A percentile compares a stretch with the other conserved stretches of the same genome.
These are phyloP conservation scores for Carassius auratus DNA, from an alignment of 2,113 vertebrate genomes.

Conservation along the genomic window DNA sequence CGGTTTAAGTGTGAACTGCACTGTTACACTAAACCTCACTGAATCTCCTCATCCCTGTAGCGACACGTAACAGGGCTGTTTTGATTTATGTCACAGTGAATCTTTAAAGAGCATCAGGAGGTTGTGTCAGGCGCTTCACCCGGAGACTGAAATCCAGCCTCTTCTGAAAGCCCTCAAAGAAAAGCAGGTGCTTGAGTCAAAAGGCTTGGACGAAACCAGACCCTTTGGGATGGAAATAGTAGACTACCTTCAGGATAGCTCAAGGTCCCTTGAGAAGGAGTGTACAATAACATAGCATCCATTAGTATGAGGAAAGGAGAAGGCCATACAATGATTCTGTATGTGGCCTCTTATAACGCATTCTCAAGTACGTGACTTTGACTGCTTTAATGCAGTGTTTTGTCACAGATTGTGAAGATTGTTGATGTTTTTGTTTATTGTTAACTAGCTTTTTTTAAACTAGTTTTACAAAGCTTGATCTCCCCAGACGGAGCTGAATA, in stretches of 20 bases:
- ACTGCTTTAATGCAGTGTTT: neutral
- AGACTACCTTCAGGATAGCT: constrained; percentile 48
- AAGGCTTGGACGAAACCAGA: constrained; percentile 47
- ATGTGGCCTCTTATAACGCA: neutral
- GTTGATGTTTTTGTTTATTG: neutral
- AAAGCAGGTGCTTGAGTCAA: constrained; percentile 45
- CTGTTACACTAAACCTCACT: neutral
- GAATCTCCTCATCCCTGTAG: neutral
- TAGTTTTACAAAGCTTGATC: neutral
- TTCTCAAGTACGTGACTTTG: constrained; percentile 8
- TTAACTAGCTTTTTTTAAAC: constrained; percentile 3
- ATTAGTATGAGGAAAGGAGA: constrained; percentile 39
- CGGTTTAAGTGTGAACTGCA: neutral
- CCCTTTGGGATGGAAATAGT: constrained; percentile 52
- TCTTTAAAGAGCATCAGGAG: constrained; percentile 30
- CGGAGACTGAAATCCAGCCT: constrained; percentile 45
- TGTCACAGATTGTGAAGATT: neutral
- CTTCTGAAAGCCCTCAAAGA: constrained; percentile 34
- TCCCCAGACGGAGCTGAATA: constrained; percentile 2
- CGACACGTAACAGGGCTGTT: neutral
- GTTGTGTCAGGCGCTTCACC: constrained; percentile 38
- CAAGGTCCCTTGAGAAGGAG: constrained; percentile 29
- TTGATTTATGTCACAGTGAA: constrained; percentile 38
- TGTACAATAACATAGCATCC: constrained; percentile 49
- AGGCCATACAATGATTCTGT: constrained; percentile 12